These are phyloP conservation scores for Heliconius nattereri DNA, from an alignment of 1,140 invertebrate species.

Conservation along the genomic window DNA sequence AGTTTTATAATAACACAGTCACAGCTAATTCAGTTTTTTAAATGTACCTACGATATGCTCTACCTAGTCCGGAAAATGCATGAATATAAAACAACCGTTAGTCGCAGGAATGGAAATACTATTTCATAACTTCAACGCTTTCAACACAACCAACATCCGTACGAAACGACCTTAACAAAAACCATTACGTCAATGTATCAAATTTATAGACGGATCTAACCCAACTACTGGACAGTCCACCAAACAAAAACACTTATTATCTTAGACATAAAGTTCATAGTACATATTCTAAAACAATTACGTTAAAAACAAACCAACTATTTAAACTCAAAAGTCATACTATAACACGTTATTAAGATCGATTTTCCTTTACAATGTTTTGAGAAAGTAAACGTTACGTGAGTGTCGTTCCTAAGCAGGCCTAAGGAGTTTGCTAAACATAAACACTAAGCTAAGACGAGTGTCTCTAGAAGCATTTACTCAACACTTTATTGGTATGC, in stretches of 20 bases:
- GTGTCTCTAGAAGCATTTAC: background rate
- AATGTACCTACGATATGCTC: too few species aligned
- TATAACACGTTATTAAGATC: background rate
- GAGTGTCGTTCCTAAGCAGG: background rate
- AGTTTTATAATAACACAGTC: too few species aligned
- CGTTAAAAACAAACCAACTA: background rate
- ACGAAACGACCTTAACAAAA: constrained; percentile 20
- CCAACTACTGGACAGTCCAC: background rate
- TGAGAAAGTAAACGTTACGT: constrained; percentile 31
- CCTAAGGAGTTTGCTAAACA: constrained; percentile 15
- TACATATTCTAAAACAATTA: background rate
- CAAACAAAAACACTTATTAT: background rate
- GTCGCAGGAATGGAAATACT: background rate
- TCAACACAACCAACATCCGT: constrained; percentile 22
- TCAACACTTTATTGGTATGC: constrained; percentile 6
- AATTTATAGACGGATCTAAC: constrained; percentile 26
- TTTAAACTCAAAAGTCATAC: background rate
- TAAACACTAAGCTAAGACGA: background rate
- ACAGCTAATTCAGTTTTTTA: too few species aligned
- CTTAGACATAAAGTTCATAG: constrained; percentile 5
- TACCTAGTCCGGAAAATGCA: too few species aligned
- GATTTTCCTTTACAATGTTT: constrained; percentile 19
- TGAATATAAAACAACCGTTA: too few species aligned
- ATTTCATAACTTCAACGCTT: background rate
- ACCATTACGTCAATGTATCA: constrained; percentile 27